Evolutionary conservation across 2,888 invertebrate species (phyloP).

Genomic region (Villa cingulata): DNA sequence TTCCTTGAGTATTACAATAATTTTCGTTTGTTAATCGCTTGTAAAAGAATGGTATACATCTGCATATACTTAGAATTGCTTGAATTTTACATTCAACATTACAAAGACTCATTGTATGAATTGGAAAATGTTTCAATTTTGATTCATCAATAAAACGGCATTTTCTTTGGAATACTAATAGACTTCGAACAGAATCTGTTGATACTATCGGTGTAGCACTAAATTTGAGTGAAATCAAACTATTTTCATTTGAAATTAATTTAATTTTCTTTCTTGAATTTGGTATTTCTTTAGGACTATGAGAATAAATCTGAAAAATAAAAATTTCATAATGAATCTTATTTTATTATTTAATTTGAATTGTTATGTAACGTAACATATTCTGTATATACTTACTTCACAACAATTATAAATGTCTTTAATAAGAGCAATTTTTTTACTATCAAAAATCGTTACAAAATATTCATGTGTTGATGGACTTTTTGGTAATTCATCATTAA

Average conservation of each 20-base stretch:
- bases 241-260: constrained; percentile 2
- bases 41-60: constrained; percentile 15
- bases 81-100: constrained; percentile 13
- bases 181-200: constrained; percentile 5
- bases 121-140: constrained; percentile 12
- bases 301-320: constrained; percentile 13
- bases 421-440: constrained; percentile 7
- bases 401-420: constrained; percentile 6
- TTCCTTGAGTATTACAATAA: constrained; percentile 20
- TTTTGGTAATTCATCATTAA: background rate
- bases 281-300: constrained; percentile 11
- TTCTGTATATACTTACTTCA: constrained; percentile 8
- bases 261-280: constrained; percentile 4
- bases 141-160: constrained; percentile 14
- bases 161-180: constrained; percentile 12
- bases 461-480: background rate
- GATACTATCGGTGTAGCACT: constrained; percentile 10
- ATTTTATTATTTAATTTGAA: background rate
- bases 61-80: constrained; percentile 10
- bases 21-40: constrained; percentile 5
- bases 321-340: background rate
- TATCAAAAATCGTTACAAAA: constrained; percentile 10
- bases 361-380: too few species aligned
- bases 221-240: constrained; percentile 12
- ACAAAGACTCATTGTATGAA: constrained; percentile 14